These are phyloP conservation scores for Sialis lutaria DNA, from an alignment of 2,888 invertebrate genomes.

Conservation along the genomic window DNA sequence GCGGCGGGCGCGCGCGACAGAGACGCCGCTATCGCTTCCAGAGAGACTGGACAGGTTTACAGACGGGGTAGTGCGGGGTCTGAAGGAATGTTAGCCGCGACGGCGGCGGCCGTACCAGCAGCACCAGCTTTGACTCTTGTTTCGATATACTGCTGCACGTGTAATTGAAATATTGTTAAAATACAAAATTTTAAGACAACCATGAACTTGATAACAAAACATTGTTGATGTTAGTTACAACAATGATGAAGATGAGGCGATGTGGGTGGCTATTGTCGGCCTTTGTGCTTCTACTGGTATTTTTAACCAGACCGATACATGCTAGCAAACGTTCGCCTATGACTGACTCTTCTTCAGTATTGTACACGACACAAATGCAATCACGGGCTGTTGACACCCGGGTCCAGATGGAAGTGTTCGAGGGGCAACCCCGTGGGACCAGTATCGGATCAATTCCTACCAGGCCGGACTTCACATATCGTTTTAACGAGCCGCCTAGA, in stretches of 20 bases:
- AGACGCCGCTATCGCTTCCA: constrained; percentile 17
- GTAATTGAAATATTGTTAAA: constrained; percentile 6
- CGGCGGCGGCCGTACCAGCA: neutral
- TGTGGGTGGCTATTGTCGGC: neutral
- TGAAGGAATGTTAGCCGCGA: constrained; percentile 5
- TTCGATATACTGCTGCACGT: too few relatives aligned
- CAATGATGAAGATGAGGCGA: neutral
- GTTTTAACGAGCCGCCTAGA: constrained; percentile 80
- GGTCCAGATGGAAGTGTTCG: constrained; percentile 69
- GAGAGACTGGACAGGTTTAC: constrained; percentile 25
- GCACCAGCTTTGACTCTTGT: neutral
- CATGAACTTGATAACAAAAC: neutral
- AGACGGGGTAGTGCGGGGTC: constrained; percentile 21
- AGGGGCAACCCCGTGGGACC: constrained; percentile 70
- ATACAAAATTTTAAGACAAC: constrained; percentile 14
- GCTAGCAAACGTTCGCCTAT: constrained; percentile 7
- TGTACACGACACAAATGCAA: constrained; percentile 52
- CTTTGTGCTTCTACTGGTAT: neutral
- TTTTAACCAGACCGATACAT: neutral
- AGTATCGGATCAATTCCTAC: constrained; percentile 75
- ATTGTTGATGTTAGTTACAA: neutral
- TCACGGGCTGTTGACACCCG: constrained; percentile 75
- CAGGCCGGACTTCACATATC: constrained; percentile 75
- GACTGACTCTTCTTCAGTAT: neutral
- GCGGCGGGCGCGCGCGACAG: constrained; percentile 14